Percentiles rank a stretch among this genome's conserved stretches.
Conservation (phyloP, 2,888 invertebrate genomes). For the Thereva nobilitata region DNA sequence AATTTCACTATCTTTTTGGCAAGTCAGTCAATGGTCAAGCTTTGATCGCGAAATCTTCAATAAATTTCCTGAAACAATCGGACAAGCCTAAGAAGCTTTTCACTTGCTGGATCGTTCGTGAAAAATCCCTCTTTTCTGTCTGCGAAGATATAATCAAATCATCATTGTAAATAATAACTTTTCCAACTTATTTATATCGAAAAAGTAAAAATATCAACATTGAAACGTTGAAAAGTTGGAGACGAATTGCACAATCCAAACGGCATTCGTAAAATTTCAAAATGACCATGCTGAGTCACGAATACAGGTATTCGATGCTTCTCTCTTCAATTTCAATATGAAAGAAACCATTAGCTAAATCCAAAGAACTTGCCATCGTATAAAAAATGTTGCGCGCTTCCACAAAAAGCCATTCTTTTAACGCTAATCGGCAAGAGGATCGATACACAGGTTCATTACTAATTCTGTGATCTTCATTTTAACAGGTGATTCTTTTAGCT, state of each 20-base stretch:
- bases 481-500: background rate
- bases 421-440: background rate
- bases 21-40: too few species aligned
- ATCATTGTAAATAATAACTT: conserved; percentile 18
- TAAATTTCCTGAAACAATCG: too few species aligned
- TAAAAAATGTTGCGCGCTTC: background rate
- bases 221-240: conserved; percentile 47
- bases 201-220: conserved; percentile 18
- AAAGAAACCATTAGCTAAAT: conserved; percentile 4
- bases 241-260: conserved; percentile 54
- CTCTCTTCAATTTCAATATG: conserved; percentile 2
- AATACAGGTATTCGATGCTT: conserved; percentile 12
- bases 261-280: conserved; percentile 41
- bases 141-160: conserved; percentile 26
- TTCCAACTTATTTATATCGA: conserved; percentile 20
- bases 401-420: background rate
- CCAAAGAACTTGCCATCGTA: background rate
- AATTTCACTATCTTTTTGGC: too few species aligned
- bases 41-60: too few species aligned
- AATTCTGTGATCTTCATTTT: conserved; percentile 1
- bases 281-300: conserved; percentile 1
- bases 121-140: background rate
- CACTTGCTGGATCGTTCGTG: conserved; percentile 44
- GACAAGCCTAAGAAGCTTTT: conserved; percentile 48
- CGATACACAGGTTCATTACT: background rate